Percentiles rank a stretch among this genome's conserved stretches.
Evolutionary conservation across 2,113 vertebrate genomes (phyloP).

Genomic region (Protomyctophum bolini): DNA sequence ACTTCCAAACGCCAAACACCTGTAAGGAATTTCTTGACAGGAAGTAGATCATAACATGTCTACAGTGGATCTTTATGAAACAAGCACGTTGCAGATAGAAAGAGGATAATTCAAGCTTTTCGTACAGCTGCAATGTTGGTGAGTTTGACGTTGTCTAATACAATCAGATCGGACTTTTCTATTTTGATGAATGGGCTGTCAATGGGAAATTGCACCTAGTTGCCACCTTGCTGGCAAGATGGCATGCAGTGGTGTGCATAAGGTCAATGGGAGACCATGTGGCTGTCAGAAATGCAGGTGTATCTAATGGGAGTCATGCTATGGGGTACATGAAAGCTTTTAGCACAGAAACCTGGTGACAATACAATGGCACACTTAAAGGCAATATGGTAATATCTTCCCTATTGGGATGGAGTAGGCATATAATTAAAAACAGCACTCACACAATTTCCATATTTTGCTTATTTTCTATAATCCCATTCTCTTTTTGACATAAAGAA

Average conservation of each 20-base stretch:
- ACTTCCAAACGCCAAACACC: too few species aligned
- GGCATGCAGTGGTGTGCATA: neutral
- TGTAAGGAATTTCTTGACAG: too few species aligned
- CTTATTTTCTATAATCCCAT: neutral
- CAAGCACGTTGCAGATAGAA: too few species aligned
- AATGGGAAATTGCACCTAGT: too few species aligned
- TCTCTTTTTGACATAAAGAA: neutral
- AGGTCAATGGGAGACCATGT: neutral
- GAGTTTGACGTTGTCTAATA: too few species aligned
- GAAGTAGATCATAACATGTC: too few species aligned
- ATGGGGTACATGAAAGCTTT: conserved; percentile 11
- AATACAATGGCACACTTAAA: neutral
- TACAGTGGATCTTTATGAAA: too few species aligned
- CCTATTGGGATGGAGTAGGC: neutral
- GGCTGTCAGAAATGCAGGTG: conserved; percentile 24
- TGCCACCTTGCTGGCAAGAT: too few species aligned
- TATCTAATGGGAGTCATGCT: conserved; percentile 5
- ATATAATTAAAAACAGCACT: neutral
- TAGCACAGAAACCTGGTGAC: neutral
- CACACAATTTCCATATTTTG: neutral
- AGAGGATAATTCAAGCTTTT: too few species aligned
- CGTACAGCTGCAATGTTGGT: too few species aligned
- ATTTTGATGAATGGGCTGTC: too few species aligned
- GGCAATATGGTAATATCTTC: neutral
- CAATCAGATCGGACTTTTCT: too few species aligned